Evolutionary conservation across 2,113 vertebrate genomes (phyloP).

Genomic region (Sakesphorus luctuosus): DNA sequence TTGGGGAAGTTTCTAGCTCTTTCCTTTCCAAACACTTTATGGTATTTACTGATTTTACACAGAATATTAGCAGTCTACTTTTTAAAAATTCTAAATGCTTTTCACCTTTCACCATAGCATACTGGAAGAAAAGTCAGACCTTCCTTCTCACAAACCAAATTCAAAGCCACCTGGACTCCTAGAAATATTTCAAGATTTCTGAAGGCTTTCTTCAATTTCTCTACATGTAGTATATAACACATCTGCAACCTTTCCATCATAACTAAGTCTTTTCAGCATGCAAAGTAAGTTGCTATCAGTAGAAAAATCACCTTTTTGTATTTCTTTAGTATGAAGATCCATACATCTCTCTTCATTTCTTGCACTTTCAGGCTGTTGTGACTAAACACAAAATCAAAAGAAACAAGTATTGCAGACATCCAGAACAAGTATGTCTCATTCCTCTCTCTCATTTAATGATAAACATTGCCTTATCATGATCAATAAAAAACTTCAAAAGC

Average conservation of each 20-base stretch:
- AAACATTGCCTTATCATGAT: not conserved
- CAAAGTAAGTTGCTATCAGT: not conserved
- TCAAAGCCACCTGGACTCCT: not conserved
- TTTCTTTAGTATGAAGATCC: conserved; percentile 3
- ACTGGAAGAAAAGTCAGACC: not conserved
- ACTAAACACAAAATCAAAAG: conserved; percentile 6
- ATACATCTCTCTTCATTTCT: conserved; percentile 10
- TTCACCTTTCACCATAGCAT: not conserved
- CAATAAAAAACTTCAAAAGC: not conserved
- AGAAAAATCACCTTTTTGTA: conserved; percentile 52
- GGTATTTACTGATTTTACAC: not conserved
- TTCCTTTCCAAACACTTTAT: not conserved
- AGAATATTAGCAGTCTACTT: not conserved
- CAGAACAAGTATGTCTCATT: not conserved
- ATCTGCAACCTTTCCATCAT: not conserved
- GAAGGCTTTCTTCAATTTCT: not conserved
- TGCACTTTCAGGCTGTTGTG: not conserved
- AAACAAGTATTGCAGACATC: not conserved
- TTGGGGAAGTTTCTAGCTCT: not conserved
- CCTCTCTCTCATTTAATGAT: not conserved
- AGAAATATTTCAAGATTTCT: not conserved
- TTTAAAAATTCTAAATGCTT: not conserved
- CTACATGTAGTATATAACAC: accelerated
- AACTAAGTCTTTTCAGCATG: not conserved
- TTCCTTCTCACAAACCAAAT: not conserved